Evolutionary conservation across 37 sponge, comb jelly and placozoan genomes (phyloP).

Genomic region (Halichondria panicea): DNA sequence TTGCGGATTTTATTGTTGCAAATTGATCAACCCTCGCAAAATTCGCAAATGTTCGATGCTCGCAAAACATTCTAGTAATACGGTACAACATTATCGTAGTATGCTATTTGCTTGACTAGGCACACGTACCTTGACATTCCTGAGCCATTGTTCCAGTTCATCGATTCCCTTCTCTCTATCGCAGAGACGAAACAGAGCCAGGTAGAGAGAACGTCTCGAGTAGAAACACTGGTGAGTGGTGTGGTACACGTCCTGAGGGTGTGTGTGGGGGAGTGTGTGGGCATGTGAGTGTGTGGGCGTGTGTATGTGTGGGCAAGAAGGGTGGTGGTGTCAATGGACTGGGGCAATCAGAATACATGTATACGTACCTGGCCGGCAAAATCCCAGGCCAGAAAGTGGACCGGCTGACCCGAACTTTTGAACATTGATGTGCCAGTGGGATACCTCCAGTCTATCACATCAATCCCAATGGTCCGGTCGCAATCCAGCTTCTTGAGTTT

Average conservation of each 20-base stretch:
- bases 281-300: not conserved
- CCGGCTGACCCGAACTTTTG: slow-evolving; percentile 1
- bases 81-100: too few species aligned
- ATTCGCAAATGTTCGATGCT: too few species aligned
- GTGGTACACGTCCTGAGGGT: slow-evolving; percentile 82
- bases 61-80: too few species aligned
- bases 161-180: slow-evolving; percentile 67
- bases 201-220: slow-evolving; percentile 80
- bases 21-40: too few species aligned
- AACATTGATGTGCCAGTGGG: not conserved
- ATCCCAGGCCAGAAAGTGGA: slow-evolving; percentile 90
- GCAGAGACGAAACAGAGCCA: slow-evolving; percentile 74
- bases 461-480: slow-evolving; percentile 80
- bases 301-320: not conserved
- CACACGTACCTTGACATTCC: slow-evolving; percentile 78
- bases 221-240: slow-evolving; percentile 96
- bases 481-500: slow-evolving; percentile 15
- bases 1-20: too few species aligned
- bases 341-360: not conserved
- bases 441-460: slow-evolving; percentile 75
- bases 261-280: not conserved
- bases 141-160: slow-evolving; percentile 85
- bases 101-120: too few species aligned
- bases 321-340: not conserved
- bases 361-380: slow-evolving; percentile 86